phyloP scores from a whole-genome alignment of 2,888 invertebrate genomes.

The Athripsodes cinereus region DNA sequence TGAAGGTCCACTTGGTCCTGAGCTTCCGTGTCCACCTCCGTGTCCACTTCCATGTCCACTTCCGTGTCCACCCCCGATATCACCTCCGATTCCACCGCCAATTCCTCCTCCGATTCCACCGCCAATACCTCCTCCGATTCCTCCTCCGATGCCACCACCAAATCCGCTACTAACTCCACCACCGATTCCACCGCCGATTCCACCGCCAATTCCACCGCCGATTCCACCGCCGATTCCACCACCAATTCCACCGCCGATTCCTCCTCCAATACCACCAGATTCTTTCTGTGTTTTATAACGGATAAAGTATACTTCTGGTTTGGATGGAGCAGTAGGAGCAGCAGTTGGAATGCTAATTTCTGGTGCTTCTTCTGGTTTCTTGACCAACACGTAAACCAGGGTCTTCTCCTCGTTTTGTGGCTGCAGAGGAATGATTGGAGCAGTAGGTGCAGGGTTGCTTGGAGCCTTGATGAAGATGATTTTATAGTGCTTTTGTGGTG shows the following conservation, averaged over 20 bases:
- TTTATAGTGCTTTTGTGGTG: conserved; percentile 74
- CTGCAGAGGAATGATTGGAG: conserved; percentile 44
- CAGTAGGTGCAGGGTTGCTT: conserved; percentile 40
- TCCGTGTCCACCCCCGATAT: conserved; percentile 45
- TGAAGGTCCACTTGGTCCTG: conserved; percentile 29
- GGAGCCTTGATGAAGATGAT: conserved; percentile 69
- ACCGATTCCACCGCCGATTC: conserved; percentile 24
- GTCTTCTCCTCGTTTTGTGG: conserved; percentile 71
- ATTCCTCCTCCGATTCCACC: conserved; percentile 31
- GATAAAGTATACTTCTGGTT: conserved; percentile 71
- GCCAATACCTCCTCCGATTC: conserved; percentile 30
- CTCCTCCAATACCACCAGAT: conserved; percentile 22
- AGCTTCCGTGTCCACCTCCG: conserved; percentile 30
- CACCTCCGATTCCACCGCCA: conserved; percentile 50
- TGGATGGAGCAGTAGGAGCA: conserved; percentile 66
- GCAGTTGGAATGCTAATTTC: conserved; percentile 63
- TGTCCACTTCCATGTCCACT: conserved; percentile 27
- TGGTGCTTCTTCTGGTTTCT: conserved; percentile 67
- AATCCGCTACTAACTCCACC: conserved; percentile 30
- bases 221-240: conserved; percentile 34
- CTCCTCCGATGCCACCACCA: conserved; percentile 28
- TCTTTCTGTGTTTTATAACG: conserved; percentile 62
- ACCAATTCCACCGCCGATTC: conserved; percentile 32
- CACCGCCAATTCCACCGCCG: conserved; percentile 46
- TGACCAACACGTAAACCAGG: conserved; percentile 66